Conservation (phyloP, 1,140 invertebrate genomes). For the Drosophila neocordata region DNA sequence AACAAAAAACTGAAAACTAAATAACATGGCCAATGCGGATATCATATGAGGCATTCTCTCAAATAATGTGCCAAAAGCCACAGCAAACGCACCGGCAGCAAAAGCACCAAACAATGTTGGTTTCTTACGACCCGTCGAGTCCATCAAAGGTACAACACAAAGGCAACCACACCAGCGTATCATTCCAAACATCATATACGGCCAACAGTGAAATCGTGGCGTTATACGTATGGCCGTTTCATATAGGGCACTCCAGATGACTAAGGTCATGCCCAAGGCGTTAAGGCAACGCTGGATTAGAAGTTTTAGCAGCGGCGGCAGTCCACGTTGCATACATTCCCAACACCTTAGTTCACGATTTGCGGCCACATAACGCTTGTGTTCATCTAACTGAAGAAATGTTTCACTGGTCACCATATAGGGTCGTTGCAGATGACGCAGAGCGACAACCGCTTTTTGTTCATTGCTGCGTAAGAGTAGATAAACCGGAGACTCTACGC, state of each 20-base stretch:
- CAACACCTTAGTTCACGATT: slow-evolving; percentile 41
- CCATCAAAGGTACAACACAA: slow-evolving; percentile 53
- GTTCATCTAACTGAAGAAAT: slow-evolving; percentile 67
- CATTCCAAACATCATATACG: slow-evolving; percentile 53
- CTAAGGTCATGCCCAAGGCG: slow-evolving; percentile 50
- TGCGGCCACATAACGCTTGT: slow-evolving; percentile 63
- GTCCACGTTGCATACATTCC: slow-evolving; percentile 20
- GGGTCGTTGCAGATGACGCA: slow-evolving; percentile 66
- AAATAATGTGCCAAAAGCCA: slow-evolving; percentile 52
- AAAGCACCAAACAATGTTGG: slow-evolving; percentile 58
- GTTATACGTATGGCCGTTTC: slow-evolving; percentile 34
- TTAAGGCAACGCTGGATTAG: slow-evolving; percentile 44
- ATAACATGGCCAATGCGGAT: slow-evolving; percentile 48
- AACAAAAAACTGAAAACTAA: slow-evolving; percentile 58
- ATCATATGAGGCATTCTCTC: slow-evolving; percentile 36
- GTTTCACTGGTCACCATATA: slow-evolving; percentile 71
- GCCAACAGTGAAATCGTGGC: slow-evolving; percentile 52
- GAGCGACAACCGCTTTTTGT: slow-evolving; percentile 49
- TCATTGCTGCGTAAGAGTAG: slow-evolving; percentile 58
- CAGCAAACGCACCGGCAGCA: slow-evolving; percentile 54
- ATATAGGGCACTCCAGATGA: slow-evolving; percentile 46
- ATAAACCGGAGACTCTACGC: slow-evolving; percentile 67
- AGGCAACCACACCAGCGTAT: slow-evolving; percentile 55
- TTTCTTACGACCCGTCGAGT: slow-evolving; percentile 63
- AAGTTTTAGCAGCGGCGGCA: slow-evolving; percentile 61